phyloP scores from a whole-genome alignment of 2,113 vertebrate genomes.

The Otis tarda region DNA sequence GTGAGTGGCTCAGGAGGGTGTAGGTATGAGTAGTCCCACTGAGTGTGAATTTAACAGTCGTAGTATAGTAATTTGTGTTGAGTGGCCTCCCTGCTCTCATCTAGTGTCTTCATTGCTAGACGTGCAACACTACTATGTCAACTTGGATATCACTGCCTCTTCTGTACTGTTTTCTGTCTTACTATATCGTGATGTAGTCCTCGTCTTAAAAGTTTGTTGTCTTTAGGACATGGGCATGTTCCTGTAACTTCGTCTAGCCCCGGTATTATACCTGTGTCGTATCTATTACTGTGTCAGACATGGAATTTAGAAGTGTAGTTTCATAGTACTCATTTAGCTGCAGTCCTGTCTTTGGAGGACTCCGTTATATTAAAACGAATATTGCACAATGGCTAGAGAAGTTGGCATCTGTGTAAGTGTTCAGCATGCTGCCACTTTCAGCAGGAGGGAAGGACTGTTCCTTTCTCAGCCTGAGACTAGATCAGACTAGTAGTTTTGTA shows the following conservation, averaged over 20 bases:
- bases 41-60: not conserved
- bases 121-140: not conserved
- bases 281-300: not conserved
- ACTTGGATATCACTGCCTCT: not conserved
- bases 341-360: not conserved
- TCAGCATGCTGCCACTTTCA: not conserved
- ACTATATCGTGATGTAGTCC: not conserved
- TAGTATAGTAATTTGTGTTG: not conserved
- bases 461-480: not conserved
- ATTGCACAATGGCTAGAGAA: not conserved
- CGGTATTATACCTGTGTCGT: not conserved
- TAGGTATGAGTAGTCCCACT: not conserved
- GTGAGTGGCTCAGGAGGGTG: not conserved
- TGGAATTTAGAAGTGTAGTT: not conserved
- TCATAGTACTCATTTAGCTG: not conserved
- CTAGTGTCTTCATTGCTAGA: not conserved
- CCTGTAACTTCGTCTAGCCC: not conserved
- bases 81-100: not conserved
- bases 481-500: not conserved
- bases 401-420: not conserved
- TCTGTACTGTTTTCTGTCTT: not conserved
- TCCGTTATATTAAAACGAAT: not conserved
- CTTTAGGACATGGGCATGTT: not conserved
- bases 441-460: accelerated
- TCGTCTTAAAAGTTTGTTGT: not conserved